Base-by-base conservation (phyloP, 1,140 invertebrate genomes). In the Kradibia gibbosae region DNA sequence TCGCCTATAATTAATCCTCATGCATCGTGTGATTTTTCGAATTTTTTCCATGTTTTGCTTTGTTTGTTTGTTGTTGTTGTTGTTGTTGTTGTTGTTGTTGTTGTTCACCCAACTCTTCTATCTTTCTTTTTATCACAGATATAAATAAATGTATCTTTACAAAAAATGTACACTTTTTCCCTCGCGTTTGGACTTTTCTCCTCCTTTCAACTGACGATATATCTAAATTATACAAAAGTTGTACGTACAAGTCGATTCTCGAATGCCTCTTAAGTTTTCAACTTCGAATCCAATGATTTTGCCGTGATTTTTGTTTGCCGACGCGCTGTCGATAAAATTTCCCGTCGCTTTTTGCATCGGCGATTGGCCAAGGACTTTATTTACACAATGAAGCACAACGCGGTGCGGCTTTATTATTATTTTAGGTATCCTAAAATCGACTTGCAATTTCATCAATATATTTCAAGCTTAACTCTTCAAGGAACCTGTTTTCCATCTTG, bases 71-170 rank as follows among this genome's bases (percentile, higher is more conserved):
- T n/a, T n/a, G n/a, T n/a, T n/a, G n/a, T n/a, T n/a, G n/a, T n/a
- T n/a, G n/a, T n/a, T n/a, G n/a, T n/a, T n/a, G n/a, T n/a, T n/a
- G n/a, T n/a, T n/a, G n/a, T n/a, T n/a, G n/a, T n/a, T n/a, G n/a
- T n/a, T n/a, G n/a, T n/a, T n/a, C n/a, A n/a, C n/a, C n/a, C n/a
- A n/a, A n/a, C n/a, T 85, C 88, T 89, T 76, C 31, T 57, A 82
- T 85, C 82, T 86, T 85, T 85, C 84, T 86, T 87, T 89, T 92
- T 93, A 93, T 93, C 92, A 93, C 92, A 93, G 92, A 93, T 93
- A 93, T 91, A 93, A 93, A 93, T 93, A 92, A 93, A 93, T 92
- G 92, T 92, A 91, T 92, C 88, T 89, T 89, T 89, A 89, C 88
- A 90, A 89, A 89, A 90, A 89, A 90, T 90, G 86, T 90, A 90